Evolutionary conservation across 1,140 invertebrate species (phyloP).

Genomic region (Tyrophagus putrescentiae): DNA sequence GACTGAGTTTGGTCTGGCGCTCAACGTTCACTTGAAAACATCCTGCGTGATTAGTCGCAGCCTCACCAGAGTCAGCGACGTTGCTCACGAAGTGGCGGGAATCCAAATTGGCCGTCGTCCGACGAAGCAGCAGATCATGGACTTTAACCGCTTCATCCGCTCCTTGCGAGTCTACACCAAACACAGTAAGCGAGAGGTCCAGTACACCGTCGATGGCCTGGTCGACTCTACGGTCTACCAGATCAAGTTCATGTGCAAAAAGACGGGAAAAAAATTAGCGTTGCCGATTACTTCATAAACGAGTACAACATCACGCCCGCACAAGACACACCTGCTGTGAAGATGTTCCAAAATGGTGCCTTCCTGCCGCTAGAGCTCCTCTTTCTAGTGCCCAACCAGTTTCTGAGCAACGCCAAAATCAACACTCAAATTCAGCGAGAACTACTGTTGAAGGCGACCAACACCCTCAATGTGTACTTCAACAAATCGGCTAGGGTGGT

Average conservation of each 20-base stretch:
- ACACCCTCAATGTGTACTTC: neutral
- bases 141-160: neutral
- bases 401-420: neutral
- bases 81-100: neutral
- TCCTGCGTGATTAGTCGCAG: neutral
- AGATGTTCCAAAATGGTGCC: neutral
- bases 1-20: neutral
- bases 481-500: neutral
- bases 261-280: neutral
- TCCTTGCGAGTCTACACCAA: neutral
- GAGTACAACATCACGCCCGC: neutral
- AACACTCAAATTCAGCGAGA: neutral
- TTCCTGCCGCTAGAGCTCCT: slow-evolving; percentile 17
- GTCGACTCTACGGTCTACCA: neutral
- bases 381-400: slow-evolving; percentile 5
- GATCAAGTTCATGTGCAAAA: neutral
- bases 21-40: neutral
- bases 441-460: neutral
- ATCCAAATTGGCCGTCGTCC: too few species aligned
- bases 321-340: neutral
- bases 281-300: neutral
- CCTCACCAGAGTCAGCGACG: neutral
- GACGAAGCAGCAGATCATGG: too few species aligned
- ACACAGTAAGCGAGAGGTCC: neutral
- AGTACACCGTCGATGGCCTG: neutral